These are phyloP conservation scores for Pantelozetes paolii DNA, from an alignment of 2,888 invertebrate species.

Conservation along the genomic window DNA sequence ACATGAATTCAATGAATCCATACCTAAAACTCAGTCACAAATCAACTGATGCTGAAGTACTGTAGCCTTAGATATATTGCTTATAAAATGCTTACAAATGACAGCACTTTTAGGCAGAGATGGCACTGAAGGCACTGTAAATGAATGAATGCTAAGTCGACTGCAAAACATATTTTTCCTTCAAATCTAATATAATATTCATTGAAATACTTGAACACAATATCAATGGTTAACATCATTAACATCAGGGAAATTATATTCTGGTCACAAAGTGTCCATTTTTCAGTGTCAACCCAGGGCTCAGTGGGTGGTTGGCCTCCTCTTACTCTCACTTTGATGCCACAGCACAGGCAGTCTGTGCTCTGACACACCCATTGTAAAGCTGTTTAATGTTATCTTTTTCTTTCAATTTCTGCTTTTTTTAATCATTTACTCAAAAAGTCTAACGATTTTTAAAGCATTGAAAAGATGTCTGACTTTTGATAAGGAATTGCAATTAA, in stretches of 20 bases:
- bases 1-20: conserved; percentile 8
- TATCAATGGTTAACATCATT: background rate
- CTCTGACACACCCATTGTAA: conserved; percentile 27
- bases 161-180: background rate
- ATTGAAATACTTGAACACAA: background rate
- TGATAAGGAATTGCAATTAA: conserved; percentile 18
- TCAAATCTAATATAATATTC: background rate
- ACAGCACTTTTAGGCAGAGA: background rate
- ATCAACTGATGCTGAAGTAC: conserved; percentile 13
- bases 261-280: conserved; percentile 31
- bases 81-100: background rate
- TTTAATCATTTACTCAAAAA: conserved; percentile 24
- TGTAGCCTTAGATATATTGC: background rate
- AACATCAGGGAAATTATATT: conserved; percentile 10
- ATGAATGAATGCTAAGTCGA: background rate
- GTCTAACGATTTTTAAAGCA: background rate
- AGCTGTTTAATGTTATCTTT: conserved; percentile 3
- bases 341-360: background rate
- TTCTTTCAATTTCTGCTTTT: conserved; percentile 13
- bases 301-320: conserved; percentile 33
- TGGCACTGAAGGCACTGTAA: conserved; percentile 12
- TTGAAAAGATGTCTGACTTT: conserved; percentile 8
- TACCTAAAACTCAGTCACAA: background rate
- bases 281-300: conserved; percentile 24
- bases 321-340: conserved; percentile 9